Evolutionary conservation across 2,888 invertebrate genomes (phyloP).

Genomic region (Heliothis peltigera): DNA sequence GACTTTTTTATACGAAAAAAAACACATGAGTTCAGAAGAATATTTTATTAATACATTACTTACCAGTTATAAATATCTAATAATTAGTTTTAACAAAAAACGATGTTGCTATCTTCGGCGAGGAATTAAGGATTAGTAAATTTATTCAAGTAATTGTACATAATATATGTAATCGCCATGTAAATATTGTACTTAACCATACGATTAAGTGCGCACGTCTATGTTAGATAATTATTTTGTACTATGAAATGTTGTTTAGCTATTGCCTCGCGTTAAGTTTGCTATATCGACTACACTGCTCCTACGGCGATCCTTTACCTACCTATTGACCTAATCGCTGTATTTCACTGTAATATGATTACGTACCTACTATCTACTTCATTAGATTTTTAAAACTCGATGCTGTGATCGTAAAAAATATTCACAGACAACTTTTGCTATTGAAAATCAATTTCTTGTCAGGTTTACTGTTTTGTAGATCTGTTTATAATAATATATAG

Average conservation of each 20-base stretch:
- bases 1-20: slow-evolving; percentile 12
- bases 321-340: slow-evolving; percentile 13
- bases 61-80: slow-evolving; percentile 6
- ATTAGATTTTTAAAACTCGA: slow-evolving; percentile 23
- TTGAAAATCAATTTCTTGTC: slow-evolving; percentile 1
- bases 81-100: neutral
- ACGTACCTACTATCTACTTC: slow-evolving; percentile 12
- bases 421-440: slow-evolving; percentile 14
- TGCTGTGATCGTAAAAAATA: slow-evolving; percentile 25
- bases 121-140: slow-evolving; percentile 37
- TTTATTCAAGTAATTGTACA: slow-evolving; percentile 54
- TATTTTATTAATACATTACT: neutral
- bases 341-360: slow-evolving; percentile 31
- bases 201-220: slow-evolving; percentile 57
- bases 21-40: slow-evolving; percentile 3
- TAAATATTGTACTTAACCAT: slow-evolving; percentile 70
- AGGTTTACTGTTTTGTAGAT: slow-evolving; percentile 3
- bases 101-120: slow-evolving; percentile 9
- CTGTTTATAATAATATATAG: neutral
- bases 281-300: slow-evolving; percentile 28
- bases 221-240: slow-evolving; percentile 52
- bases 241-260: slow-evolving; percentile 74
- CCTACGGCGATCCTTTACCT: slow-evolving; percentile 24
- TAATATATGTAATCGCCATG: slow-evolving; percentile 60
- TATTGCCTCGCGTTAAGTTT: slow-evolving; percentile 28